These are phyloP conservation scores for Drosophila auraria DNA, from an alignment of 1,140 invertebrate genomes.

Conservation along the genomic window DNA sequence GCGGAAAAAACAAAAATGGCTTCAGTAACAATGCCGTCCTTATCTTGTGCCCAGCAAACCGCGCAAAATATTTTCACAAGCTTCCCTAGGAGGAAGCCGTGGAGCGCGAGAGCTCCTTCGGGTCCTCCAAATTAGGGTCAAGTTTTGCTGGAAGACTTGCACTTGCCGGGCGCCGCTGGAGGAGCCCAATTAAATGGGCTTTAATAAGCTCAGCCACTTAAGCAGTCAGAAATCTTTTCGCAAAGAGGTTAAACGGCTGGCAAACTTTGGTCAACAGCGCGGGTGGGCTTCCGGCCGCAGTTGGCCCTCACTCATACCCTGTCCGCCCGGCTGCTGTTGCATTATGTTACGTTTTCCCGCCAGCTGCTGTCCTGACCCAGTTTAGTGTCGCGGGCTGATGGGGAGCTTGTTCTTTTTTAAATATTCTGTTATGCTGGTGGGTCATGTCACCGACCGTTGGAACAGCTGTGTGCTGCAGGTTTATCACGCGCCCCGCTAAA, in stretches of 20 bases:
- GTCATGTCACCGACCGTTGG: slow-evolving; percentile 30
- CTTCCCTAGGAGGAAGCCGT: neutral
- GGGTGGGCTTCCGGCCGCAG: slow-evolving; percentile 16
- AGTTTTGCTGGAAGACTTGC: slow-evolving; percentile 51
- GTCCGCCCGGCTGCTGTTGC: slow-evolving; percentile 24
- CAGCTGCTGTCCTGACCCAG: slow-evolving; percentile 47
- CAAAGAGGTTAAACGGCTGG: slow-evolving; percentile 65
- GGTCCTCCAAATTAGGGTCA: slow-evolving; percentile 70
- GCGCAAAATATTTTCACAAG: slow-evolving; percentile 56
- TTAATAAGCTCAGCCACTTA: slow-evolving; percentile 78
- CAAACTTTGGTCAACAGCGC: slow-evolving; percentile 34
- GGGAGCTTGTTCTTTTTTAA: slow-evolving; percentile 10
- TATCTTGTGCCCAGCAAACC: slow-evolving; percentile 52
- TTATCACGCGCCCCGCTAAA: slow-evolving; percentile 46
- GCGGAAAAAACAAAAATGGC: slow-evolving; percentile 47
- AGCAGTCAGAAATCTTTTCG: slow-evolving; percentile 71
- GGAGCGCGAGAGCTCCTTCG: neutral
- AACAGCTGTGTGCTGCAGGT: slow-evolving; percentile 36
- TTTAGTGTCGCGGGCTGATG: slow-evolving; percentile 15
- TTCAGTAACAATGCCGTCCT: slow-evolving; percentile 58
- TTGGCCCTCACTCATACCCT: neutral
- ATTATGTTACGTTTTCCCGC: slow-evolving; percentile 24
- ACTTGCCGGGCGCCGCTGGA: slow-evolving; percentile 54
- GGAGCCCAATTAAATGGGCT: slow-evolving; percentile 70
- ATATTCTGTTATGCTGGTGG: slow-evolving; percentile 17